Percentiles rank a stretch among this genome's conserved stretches.
These are phyloP conservation scores for Leptinotarsa juncta DNA, from an alignment of 2,888 invertebrate genomes.

Conservation along the genomic window DNA sequence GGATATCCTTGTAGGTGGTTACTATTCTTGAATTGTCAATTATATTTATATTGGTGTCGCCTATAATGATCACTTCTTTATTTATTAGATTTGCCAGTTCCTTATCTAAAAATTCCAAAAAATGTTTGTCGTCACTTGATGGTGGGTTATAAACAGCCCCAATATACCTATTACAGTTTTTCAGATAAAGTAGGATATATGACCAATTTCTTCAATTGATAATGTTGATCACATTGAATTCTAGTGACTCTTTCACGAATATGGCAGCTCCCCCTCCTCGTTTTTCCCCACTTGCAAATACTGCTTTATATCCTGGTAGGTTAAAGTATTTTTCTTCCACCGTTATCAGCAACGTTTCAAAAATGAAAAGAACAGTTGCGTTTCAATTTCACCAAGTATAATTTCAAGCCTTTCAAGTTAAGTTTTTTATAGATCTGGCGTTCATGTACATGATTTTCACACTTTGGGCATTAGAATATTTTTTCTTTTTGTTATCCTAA, in stretches of 20 bases:
- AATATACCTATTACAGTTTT: slow-evolving; percentile 20
- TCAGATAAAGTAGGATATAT: slow-evolving; percentile 21
- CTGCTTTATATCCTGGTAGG: slow-evolving; percentile 18
- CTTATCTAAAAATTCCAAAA: slow-evolving; percentile 5
- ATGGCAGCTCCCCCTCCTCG: slow-evolving; percentile 21
- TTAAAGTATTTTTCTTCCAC: slow-evolving; percentile 15
- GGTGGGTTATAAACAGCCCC: slow-evolving; percentile 11
- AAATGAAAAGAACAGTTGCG: slow-evolving; percentile 15
- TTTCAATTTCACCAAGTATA: slow-evolving; percentile 9
- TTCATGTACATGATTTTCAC: slow-evolving; percentile 20
- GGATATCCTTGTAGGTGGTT: slow-evolving; percentile 16
- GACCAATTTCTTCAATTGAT: slow-evolving; percentile 13
- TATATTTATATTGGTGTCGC: slow-evolving; percentile 15
- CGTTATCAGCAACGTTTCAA: slow-evolving; percentile 13
- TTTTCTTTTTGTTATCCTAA: slow-evolving; percentile 11
- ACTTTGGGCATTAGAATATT: slow-evolving; percentile 13
- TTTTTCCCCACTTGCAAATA: slow-evolving; percentile 21
- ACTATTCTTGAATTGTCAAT: slow-evolving; percentile 15
- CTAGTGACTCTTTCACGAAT: slow-evolving; percentile 14
- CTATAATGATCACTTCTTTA: slow-evolving; percentile 12
- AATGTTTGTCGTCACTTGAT: slow-evolving; percentile 16
- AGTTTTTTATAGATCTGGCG: slow-evolving; percentile 7
- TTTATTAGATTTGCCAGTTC: slow-evolving; percentile 8
- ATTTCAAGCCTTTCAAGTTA: slow-evolving; percentile 17
- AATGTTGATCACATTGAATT: slow-evolving; percentile 21